Evolutionary conservation across 2,113 vertebrate genomes (phyloP).

Genomic region (Pseudopodoces humilis): DNA sequence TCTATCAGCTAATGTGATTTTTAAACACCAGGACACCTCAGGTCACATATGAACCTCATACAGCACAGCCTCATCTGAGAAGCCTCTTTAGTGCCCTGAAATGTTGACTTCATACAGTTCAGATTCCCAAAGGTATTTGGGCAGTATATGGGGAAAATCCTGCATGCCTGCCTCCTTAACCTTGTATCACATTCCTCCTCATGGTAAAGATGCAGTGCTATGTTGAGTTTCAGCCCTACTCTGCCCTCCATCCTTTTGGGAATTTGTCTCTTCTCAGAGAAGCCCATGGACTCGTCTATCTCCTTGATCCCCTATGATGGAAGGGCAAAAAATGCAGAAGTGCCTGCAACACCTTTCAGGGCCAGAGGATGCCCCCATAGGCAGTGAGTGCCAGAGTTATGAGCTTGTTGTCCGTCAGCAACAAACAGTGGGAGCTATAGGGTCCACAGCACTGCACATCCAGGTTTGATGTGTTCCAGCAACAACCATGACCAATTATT

Average conservation of each 20-base stretch:
- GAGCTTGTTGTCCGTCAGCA: background rate
- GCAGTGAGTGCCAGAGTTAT: background rate
- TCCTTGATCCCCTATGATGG: background rate
- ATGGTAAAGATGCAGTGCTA: background rate
- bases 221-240: background rate
- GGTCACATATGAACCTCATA: background rate
- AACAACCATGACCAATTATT: background rate
- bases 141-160: background rate
- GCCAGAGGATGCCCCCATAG: background rate
- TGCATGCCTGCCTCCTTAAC: background rate
- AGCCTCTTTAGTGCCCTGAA: background rate
- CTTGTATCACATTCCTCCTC: background rate
- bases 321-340: background rate
- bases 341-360: background rate
- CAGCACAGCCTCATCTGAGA: background rate
- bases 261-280: background rate
- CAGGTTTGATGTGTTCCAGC: background rate
- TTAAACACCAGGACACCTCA: background rate
- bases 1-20: background rate
- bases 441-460: background rate
- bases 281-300: background rate
- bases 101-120: rapidly evolving
- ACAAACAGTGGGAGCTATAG: rapidly evolving
- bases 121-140: background rate
- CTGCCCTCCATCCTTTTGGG: background rate